Evolutionary conservation across 1,140 invertebrate species (phyloP).

Genomic region (Drosophila prosaltans): DNA sequence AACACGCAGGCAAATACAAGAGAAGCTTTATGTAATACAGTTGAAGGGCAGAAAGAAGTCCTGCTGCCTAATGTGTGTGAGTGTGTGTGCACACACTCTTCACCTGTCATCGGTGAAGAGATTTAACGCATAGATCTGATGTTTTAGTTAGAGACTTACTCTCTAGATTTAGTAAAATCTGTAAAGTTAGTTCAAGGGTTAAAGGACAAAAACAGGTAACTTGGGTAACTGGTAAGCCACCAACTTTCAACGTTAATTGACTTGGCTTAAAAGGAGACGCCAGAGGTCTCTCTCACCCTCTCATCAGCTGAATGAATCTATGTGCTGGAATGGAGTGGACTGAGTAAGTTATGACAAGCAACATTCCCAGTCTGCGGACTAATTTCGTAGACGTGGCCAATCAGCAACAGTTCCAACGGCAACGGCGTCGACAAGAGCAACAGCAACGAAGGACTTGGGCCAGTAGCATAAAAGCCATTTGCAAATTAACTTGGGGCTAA

Average conservation of each 20-base stretch:
- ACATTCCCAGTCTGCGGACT: conserved; percentile 48
- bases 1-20: conserved; percentile 57
- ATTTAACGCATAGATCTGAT: too few relatives aligned
- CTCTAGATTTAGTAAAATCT: too few relatives aligned
- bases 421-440: neutral
- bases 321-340: neutral
- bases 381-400: conserved; percentile 79
- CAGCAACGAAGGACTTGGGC: conserved; percentile 17
- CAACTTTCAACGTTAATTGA: conserved; percentile 66
- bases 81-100: neutral
- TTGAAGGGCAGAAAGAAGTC: conserved; percentile 21
- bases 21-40: conserved; percentile 49
- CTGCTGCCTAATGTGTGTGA: neutral
- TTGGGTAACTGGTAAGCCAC: conserved; percentile 37
- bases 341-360: conserved; percentile 51
- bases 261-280: conserved; percentile 34
- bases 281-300: neutral
- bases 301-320: conserved; percentile 39
- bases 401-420: conserved; percentile 38
- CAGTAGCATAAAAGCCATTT: conserved; percentile 70
- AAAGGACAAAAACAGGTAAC: neutral
- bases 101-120: too few relatives aligned
- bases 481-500: conserved; percentile 78
- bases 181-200: neutral
- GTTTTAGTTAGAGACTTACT: too few relatives aligned